Evolutionary conservation across 2,797 vertebrate species (phyloP).

Genomic region (Pogonophryne albipinna): DNA sequence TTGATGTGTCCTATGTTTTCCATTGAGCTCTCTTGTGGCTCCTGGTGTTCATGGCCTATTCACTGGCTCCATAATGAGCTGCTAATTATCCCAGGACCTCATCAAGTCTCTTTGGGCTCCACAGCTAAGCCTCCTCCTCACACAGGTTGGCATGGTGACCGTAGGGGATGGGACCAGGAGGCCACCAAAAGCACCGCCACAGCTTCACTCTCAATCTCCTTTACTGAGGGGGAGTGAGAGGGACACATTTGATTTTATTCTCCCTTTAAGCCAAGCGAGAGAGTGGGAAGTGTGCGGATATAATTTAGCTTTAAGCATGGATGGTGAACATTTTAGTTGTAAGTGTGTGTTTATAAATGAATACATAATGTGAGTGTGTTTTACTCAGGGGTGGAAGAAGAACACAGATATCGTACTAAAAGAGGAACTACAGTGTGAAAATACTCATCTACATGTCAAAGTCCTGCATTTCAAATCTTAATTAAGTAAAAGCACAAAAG

Average conservation of each 20-base stretch:
- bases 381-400: no score
- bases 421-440: no score
- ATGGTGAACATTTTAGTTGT: background rate
- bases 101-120: conserved; percentile 68
- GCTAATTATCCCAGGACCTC: conserved; percentile 81
- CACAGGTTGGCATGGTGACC: conserved; percentile 80
- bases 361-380: conserved; percentile 2
- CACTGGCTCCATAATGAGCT: conserved; percentile 76
- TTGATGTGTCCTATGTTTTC: conserved; percentile 75
- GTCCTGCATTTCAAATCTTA: no score
- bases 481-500: no score
- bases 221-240: conserved; percentile 21
- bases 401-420: no score
- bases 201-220: conserved; percentile 30
- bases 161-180: conserved; percentile 60
- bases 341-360: conserved; percentile 15
- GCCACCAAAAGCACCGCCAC: conserved; percentile 42
- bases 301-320: conserved; percentile 20
- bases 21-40: conserved; percentile 58
- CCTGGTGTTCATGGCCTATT: conserved; percentile 62
- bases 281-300: conserved; percentile 33
- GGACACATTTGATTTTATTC: conserved; percentile 13
- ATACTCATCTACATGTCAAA: no score
- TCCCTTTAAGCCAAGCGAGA: conserved; percentile 22
- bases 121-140: conserved; percentile 63